Evolutionary conservation across 2,888 invertebrate species (phyloP).

Genomic region (Sturmia bella): DNA sequence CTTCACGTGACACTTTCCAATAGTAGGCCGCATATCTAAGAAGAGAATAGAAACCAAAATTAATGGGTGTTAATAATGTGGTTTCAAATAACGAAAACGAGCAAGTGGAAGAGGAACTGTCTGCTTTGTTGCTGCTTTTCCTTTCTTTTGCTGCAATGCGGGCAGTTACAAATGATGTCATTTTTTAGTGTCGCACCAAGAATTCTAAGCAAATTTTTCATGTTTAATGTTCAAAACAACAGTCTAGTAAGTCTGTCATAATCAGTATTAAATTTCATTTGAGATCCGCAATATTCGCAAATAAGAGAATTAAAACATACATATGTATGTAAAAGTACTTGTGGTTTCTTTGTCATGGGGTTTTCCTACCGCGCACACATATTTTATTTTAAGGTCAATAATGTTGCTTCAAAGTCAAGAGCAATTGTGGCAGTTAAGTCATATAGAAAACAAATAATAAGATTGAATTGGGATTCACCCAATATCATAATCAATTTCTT

Average conservation of each 20-base stretch:
- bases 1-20: slow-evolving; percentile 85
- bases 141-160: slow-evolving; percentile 2
- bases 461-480: neutral
- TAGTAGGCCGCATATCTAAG: slow-evolving; percentile 88
- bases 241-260: slow-evolving; percentile 1
- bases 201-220: slow-evolving; percentile 38
- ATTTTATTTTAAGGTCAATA: slow-evolving; percentile 57
- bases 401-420: slow-evolving; percentile 65
- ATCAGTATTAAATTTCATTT: slow-evolving; percentile 15
- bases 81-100: slow-evolving; percentile 24
- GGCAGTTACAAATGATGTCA: slow-evolving; percentile 45
- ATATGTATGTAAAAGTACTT: slow-evolving; percentile 14
- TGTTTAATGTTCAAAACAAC: slow-evolving; percentile 16
- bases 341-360: slow-evolving; percentile 41
- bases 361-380: neutral
- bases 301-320: neutral
- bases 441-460: neutral
- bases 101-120: neutral
- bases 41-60: slow-evolving; percentile 64
- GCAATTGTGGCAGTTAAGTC: slow-evolving; percentile 27
- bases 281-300: slow-evolving; percentile 4
- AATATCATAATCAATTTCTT: neutral
- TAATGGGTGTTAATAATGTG: slow-evolving; percentile 67
- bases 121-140: neutral
- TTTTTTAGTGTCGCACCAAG: slow-evolving; percentile 27